Evolutionary conservation across 2,797 vertebrate genomes (phyloP).

Genomic region (Gallirallus australis): DNA sequence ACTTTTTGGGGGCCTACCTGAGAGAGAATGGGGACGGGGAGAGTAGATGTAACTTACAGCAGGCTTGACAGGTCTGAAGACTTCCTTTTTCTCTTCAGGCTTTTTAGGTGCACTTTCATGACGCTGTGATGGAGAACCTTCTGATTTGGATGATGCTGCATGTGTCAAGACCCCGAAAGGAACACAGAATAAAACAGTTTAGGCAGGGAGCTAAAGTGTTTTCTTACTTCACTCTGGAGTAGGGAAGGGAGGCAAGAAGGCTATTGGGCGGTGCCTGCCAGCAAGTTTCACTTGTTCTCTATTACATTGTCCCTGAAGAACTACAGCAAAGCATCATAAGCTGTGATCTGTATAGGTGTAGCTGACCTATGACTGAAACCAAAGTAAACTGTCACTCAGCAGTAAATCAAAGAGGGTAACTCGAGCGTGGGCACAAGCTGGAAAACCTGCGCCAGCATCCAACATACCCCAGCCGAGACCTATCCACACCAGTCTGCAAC

Average conservation of each 20-base stretch:
- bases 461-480: neutral
- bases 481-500: neutral
- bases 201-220: neutral
- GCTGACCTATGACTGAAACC: neutral
- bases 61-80: conserved; percentile 86
- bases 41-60: conserved; percentile 84
- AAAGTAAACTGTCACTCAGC: neutral
- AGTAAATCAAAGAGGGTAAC: neutral
- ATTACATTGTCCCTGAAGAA: neutral
- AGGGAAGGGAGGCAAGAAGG: neutral
- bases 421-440: neutral
- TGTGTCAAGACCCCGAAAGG: neutral
- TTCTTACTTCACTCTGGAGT: neutral
- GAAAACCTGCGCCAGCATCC: neutral
- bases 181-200: conserved; percentile 1
- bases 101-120: conserved; percentile 89
- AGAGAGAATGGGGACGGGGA: neutral
- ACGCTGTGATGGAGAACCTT: conserved; percentile 90
- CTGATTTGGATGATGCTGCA: conserved; percentile 93
- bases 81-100: conserved; percentile 89
- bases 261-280: neutral
- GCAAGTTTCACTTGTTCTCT: neutral
- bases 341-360: neutral
- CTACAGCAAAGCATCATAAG: neutral
- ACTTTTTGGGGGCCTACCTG: neutral